Evolutionary conservation across 2,797 vertebrate species (phyloP).

Genomic region (Zalophus californianus): DNA sequence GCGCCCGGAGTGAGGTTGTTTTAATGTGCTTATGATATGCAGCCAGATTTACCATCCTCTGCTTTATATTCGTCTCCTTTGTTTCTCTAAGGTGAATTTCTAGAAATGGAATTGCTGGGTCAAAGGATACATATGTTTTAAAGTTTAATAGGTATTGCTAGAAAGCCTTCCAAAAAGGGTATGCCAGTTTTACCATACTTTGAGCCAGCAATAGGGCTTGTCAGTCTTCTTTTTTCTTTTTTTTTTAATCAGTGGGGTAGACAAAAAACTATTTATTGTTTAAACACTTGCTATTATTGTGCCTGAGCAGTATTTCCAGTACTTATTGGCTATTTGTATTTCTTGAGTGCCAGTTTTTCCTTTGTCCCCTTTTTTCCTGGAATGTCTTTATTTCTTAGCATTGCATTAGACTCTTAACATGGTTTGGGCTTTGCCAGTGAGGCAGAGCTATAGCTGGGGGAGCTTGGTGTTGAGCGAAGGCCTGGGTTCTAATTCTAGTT

Average conservation of each 20-base stretch:
- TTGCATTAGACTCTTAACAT: background rate
- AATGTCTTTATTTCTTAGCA: background rate
- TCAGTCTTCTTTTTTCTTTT: background rate
- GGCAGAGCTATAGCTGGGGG: background rate
- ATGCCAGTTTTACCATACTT: background rate
- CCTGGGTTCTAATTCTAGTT: background rate
- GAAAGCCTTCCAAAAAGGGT: background rate
- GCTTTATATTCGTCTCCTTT: background rate
- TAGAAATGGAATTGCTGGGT: background rate
- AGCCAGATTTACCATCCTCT: background rate
- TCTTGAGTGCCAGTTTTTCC: background rate
- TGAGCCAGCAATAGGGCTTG: background rate
- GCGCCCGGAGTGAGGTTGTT: background rate
- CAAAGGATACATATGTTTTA: background rate
- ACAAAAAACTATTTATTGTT: conserved; percentile 32
- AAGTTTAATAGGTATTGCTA: background rate
- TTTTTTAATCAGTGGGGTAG: background rate
- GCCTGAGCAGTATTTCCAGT: background rate
- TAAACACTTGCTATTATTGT: background rate
- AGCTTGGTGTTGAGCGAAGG: background rate
- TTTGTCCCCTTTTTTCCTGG: background rate
- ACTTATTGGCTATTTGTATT: background rate
- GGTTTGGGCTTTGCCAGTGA: background rate
- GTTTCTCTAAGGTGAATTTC: background rate
- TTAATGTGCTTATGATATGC: background rate